These are phyloP conservation scores for Colletes latitarsis DNA, from an alignment of 1,140 invertebrate species.

Conservation along the genomic window DNA sequence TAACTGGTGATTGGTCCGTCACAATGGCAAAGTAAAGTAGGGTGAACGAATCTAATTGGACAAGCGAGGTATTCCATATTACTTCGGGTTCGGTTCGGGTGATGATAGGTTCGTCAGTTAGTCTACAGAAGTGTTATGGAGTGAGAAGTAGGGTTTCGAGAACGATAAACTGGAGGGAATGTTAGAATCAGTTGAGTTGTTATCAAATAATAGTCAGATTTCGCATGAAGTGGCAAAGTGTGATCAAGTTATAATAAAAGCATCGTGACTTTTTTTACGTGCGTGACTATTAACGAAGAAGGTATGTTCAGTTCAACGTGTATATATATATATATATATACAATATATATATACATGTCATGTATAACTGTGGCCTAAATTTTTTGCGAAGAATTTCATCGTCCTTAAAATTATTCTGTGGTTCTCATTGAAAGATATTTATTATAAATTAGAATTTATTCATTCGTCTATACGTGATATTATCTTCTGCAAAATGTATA, in stretches of 20 bases:
- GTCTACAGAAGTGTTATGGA: conserved; percentile 13
- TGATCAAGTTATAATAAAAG: background rate
- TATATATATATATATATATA: background rate
- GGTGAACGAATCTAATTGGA: conserved; percentile 6
- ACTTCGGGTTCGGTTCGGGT: background rate
- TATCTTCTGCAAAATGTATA: background rate
- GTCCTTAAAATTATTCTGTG: background rate
- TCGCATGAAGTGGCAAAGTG: background rate
- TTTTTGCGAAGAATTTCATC: background rate
- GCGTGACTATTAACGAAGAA: background rate
- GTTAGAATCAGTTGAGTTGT: conserved; percentile 11
- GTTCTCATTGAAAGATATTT: background rate
- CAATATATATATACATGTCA: no score
- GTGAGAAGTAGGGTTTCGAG: conserved; percentile 7
- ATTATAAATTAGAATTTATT: background rate
- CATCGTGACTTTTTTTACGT: background rate
- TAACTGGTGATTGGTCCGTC: background rate
- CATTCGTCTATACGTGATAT: background rate
- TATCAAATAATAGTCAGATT: background rate
- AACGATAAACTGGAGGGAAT: conserved; percentile 25
- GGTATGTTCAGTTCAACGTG: background rate
- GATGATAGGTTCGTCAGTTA: conserved; percentile 2
- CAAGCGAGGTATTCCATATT: background rate
- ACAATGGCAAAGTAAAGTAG: accelerated
- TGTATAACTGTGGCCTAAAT: conserved; percentile 44